Conservation (phyloP, 2,888 invertebrate species). For the Heliconius aoede region DNA sequence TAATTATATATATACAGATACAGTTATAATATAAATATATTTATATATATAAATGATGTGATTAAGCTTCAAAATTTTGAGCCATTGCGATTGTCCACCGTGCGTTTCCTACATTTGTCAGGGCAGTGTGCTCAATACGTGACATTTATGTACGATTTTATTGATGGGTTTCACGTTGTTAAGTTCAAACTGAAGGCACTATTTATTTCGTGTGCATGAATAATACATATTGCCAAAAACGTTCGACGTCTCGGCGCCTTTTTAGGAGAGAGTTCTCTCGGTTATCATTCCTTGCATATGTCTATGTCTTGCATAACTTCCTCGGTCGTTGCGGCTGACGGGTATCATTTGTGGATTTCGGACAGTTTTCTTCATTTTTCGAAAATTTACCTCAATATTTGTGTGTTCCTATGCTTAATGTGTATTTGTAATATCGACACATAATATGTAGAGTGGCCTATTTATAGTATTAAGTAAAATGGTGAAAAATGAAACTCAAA, state of each 20-base stretch:
- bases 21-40: too few relatives aligned
- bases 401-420: too few relatives aligned
- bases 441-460: not conserved
- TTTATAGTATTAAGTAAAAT: not conserved
- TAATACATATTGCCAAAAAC: constrained; percentile 76
- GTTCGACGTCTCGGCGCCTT: constrained; percentile 57
- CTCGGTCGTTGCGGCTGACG: constrained; percentile 51
- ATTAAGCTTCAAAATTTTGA: constrained; percentile 30
- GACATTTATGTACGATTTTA: constrained; percentile 45
- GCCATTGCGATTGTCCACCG: constrained; percentile 33
- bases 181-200: constrained; percentile 52
- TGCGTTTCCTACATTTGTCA: constrained; percentile 42
- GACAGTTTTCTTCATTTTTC: not conserved
- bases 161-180: constrained; percentile 50
- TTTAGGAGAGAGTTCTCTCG: constrained; percentile 59
- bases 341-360: constrained; percentile 5
- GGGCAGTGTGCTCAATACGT: constrained; percentile 44
- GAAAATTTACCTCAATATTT: not conserved
- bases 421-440: too few relatives aligned
- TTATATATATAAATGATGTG: not conserved
- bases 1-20: constrained; percentile 2
- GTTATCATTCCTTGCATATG: constrained; percentile 52
- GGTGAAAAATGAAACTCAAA: not conserved
- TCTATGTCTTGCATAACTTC: constrained; percentile 55
- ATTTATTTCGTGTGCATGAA: constrained; percentile 70